phyloP scores from a whole-genome alignment of 1,140 invertebrate genomes.

The Ooceraea biroi region DNA sequence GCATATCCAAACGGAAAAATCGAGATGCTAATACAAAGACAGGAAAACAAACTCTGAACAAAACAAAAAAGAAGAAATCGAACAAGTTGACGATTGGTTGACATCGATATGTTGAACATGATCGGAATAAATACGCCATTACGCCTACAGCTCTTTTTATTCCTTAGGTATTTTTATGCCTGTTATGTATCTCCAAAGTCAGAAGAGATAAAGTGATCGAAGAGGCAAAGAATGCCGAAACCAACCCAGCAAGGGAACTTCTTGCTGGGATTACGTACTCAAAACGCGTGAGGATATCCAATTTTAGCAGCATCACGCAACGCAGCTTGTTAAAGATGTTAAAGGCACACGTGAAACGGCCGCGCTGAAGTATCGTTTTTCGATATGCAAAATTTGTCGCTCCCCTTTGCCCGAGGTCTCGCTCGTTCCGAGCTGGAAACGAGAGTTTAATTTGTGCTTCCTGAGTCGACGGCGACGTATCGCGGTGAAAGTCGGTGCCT shows the following conservation, averaged over 20 bases:
- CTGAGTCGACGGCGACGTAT: slow-evolving; percentile 5
- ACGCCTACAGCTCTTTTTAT: slow-evolving; percentile 2
- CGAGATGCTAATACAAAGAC: not conserved
- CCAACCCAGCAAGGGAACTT: not conserved
- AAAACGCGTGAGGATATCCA: slow-evolving; percentile 56
- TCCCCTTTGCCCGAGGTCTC: not conserved
- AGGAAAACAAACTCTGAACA: not conserved
- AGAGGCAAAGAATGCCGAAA: slow-evolving; percentile 20
- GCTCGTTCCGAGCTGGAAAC: slow-evolving; percentile 24
- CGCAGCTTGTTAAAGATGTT: slow-evolving; percentile 26
- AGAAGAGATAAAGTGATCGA: slow-evolving; percentile 11
- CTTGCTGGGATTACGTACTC: not conserved
- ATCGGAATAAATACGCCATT: not conserved
- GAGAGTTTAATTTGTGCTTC: slow-evolving; percentile 39
- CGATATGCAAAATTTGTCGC: slow-evolving; percentile 15
- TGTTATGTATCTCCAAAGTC: slow-evolving; percentile 1
- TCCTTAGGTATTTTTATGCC: slow-evolving; percentile 45
- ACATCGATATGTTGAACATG: not conserved
- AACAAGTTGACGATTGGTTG: not conserved
- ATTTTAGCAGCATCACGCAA: slow-evolving; percentile 51
- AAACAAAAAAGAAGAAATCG: not conserved
- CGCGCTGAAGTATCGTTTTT: not conserved
- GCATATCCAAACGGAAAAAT: not conserved
- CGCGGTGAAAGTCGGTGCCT: slow-evolving; percentile 25
- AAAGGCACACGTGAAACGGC: slow-evolving; percentile 1